Evolutionary conservation across 92 coral and sea anemone genomes (phyloP), one percentile per base, ranked within the genome.

Genomic region (Porites divaricata): DNA sequence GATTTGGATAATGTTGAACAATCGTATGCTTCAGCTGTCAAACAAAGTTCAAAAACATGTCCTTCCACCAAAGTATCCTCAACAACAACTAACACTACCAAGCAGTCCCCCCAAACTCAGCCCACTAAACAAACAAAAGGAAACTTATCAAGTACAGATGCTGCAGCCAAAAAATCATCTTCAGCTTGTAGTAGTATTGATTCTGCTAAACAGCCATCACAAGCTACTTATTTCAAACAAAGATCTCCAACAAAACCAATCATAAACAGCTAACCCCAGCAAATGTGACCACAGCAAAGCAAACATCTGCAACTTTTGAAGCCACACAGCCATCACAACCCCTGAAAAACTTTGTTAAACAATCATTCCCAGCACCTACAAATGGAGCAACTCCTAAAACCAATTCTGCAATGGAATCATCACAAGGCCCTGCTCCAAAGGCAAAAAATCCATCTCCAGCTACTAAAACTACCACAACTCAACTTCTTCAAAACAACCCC

Each of bases 181-280:
- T 28, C 41, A 28, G 41, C 41, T 28, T 28, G 41, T 28, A 28
- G 41, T 28, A 28, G 41, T 28, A 28, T 28, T 28, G 41, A 28
- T 87, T 51, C 69, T 50, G 67, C 20, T 9, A 83, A 68, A 63
- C 77, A 81, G 28, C 73, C 63, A 28, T n/a, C 79, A 48, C 67
- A 54, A 57, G 89, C 8, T 66, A 85, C 62, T 64, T 54, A 66
- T 23, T 35, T 20, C 51, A 79, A 61, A 28, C 76, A 63, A 66
- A 28, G 7, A 66, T 51, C 28, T 10, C 4, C 61, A 5, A n/a
- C 62, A 16, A 14, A 57, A 35, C 59, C 63, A 71, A n/a, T 79
- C 41, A 28, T 28, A 28, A 28, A 28, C 41, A 28, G 41, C 41
- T 5, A 28, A 28, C 41, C 41, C 41, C 41, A 28, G 41, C 41